Percentiles rank a stretch among this genome's conserved stretches.
Conservation (phyloP, 2,113 vertebrate species). For the Columbina picui region DNA sequence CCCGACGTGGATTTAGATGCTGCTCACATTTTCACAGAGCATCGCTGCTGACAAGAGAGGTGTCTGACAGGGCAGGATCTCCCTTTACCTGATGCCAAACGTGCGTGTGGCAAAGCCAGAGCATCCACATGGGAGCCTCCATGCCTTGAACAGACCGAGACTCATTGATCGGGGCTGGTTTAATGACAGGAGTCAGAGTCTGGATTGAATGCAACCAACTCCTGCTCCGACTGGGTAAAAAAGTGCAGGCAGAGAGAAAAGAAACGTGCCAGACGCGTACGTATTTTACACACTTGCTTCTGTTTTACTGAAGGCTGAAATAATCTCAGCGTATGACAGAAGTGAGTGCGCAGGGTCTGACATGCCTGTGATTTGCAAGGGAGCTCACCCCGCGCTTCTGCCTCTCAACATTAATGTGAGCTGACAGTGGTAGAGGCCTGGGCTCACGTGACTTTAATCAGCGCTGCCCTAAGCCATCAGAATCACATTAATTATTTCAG, state of each 20-base stretch:
- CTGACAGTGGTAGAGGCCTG: constrained; percentile 77
- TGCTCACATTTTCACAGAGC: neutral
- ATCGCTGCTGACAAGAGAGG: neutral
- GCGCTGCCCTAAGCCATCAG: constrained; percentile 49
- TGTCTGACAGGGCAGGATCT: neutral
- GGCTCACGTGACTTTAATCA: constrained; percentile 72
- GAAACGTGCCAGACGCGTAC: neutral
- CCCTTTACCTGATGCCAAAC: accelerated
- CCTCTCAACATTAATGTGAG: constrained; percentile 65
- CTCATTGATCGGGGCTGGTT: neutral
- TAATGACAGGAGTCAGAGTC: neutral
- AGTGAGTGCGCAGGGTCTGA: neutral
- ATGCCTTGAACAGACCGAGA: neutral
- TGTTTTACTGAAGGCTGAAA: constrained; percentile 62
- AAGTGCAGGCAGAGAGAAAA: neutral
- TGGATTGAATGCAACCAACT: accelerated
- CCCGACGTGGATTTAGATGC: neutral
- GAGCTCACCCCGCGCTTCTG: constrained; percentile 31
- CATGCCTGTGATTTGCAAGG: constrained; percentile 24
- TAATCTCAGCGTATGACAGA: constrained; percentile 8
- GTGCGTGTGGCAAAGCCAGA: neutral
- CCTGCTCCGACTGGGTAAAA: neutral
- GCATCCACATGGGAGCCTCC: neutral
- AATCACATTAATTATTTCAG: constrained; percentile 73
- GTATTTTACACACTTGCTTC: constrained; percentile 5